These are phyloP conservation scores for Diplodus puntazzo DNA, from an alignment of 2,797 vertebrate species.

Conservation along the genomic window DNA sequence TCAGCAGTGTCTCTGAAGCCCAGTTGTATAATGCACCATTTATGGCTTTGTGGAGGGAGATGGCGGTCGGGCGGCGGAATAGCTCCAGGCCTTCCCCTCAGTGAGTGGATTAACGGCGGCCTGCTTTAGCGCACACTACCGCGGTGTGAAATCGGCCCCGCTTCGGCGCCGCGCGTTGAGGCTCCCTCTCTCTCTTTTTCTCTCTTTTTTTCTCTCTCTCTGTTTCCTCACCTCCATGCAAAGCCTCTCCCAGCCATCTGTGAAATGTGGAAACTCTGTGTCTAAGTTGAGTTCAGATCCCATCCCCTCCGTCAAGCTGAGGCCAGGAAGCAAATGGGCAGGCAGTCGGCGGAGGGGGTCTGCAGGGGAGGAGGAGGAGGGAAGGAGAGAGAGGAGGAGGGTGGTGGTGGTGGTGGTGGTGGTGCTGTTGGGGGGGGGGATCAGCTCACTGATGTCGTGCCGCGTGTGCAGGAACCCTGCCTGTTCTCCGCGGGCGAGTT, in stretches of 20 bases:
- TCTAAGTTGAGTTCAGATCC: slow-evolving; percentile 89
- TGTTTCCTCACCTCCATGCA: slow-evolving; percentile 84
- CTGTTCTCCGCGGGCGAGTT: slow-evolving; percentile 85
- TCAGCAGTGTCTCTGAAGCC: slow-evolving; percentile 87
- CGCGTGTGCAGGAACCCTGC: slow-evolving; percentile 85
- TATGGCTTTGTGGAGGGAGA: slow-evolving; percentile 84
- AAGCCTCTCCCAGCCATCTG: slow-evolving; percentile 88
- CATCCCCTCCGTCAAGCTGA: slow-evolving; percentile 82
- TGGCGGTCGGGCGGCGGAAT: slow-evolving; percentile 81
- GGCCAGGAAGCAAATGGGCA: slow-evolving; percentile 84
- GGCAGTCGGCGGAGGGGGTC: slow-evolving; percentile 70
- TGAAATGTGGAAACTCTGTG: slow-evolving; percentile 90
- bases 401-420: slow-evolving; percentile 23
- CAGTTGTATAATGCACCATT: slow-evolving; percentile 84
- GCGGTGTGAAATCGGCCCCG: slow-evolving; percentile 87
- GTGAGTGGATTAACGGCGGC: slow-evolving; percentile 87
- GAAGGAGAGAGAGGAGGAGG: slow-evolving; percentile 33
- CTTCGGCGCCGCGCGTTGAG: slow-evolving; percentile 68
- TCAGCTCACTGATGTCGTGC: slow-evolving; percentile 85
- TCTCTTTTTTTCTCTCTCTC: slow-evolving; percentile 70
- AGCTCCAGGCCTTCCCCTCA: slow-evolving; percentile 86
- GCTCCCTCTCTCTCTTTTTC: slow-evolving; percentile 57
- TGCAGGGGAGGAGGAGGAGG: slow-evolving; percentile 41
- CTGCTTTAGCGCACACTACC: slow-evolving; percentile 84
- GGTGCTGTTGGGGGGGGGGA: slow-evolving; percentile 48